Percentiles rank a stretch among this genome's conserved stretches.
Conservation (phyloP, 2,888 invertebrate species). For the Dryomyza anilis region DNA sequence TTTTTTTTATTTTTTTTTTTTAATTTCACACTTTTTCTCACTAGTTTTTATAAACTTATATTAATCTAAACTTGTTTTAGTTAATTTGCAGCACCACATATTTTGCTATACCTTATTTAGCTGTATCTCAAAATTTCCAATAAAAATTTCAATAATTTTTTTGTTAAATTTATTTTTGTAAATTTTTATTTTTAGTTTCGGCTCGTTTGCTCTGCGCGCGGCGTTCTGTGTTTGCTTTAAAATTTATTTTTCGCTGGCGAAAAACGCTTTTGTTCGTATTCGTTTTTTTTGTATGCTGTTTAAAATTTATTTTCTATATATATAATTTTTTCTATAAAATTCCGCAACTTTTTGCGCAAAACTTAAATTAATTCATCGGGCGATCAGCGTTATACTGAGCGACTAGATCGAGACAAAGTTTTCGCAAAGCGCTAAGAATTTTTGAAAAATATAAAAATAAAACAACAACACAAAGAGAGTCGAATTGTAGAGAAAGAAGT, state of each 20-base stretch:
- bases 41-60: no score
- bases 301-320: no score
- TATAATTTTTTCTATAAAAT: no score
- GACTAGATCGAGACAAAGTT: constrained; percentile 9
- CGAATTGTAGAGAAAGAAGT: constrained; percentile 1
- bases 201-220: no score
- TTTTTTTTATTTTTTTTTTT: no score
- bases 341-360: constrained; percentile 40
- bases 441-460: no score
- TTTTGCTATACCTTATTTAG: no score
- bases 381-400: constrained; percentile 60
- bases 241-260: constrained; percentile 7
- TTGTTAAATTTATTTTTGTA: not conserved
- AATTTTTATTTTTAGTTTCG: constrained; percentile 3
- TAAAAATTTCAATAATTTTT: not conserved
- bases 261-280: constrained; percentile 22
- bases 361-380: constrained; percentile 60
- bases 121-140: no score
- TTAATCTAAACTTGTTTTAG: no score
- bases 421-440: constrained; percentile 1
- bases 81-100: no score
- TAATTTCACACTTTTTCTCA: no score
- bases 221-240: constrained; percentile 6
- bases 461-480: no score
- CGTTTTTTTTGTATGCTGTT: constrained; percentile 10